phyloP scores from a whole-genome alignment of 2,113 vertebrate species.

The Hippolais icterina region DNA sequence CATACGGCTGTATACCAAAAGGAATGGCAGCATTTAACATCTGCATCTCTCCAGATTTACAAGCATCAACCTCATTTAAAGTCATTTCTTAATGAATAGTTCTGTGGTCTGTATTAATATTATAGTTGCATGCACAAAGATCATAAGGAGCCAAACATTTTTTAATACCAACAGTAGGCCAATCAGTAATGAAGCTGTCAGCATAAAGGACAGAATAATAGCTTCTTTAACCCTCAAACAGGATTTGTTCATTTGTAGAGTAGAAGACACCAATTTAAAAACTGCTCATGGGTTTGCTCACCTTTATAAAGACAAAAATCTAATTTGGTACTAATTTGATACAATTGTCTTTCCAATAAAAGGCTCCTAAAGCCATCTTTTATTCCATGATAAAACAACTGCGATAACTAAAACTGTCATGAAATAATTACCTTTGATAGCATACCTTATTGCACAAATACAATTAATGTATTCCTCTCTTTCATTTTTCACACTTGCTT shows the following conservation, averaged over 20 bases:
- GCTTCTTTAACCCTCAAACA: slow-evolving; percentile 83
- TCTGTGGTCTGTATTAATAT: slow-evolving; percentile 76
- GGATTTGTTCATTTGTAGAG: slow-evolving; percentile 78
- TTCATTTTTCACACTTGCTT: slow-evolving; percentile 71
- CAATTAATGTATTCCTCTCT: slow-evolving; percentile 74
- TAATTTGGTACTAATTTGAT: slow-evolving; percentile 83
- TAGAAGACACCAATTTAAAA: slow-evolving; percentile 79
- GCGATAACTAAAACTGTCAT: slow-evolving; percentile 75
- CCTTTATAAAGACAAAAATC: slow-evolving; percentile 84
- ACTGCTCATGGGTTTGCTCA: slow-evolving; percentile 82
- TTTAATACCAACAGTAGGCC: slow-evolving; percentile 80
- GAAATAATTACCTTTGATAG: slow-evolving; percentile 78
- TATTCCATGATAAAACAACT: slow-evolving; percentile 80
- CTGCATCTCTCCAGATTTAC: slow-evolving; percentile 80
- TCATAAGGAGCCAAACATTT: slow-evolving; percentile 82
- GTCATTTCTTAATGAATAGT: slow-evolving; percentile 81
- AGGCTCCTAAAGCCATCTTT: slow-evolving; percentile 77
- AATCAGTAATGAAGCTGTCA: slow-evolving; percentile 81
- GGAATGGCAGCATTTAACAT: slow-evolving; percentile 78
- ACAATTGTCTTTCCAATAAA: slow-evolving; percentile 81
- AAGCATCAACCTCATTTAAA: slow-evolving; percentile 79
- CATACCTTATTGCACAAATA: slow-evolving; percentile 74
- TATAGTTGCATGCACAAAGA: slow-evolving; percentile 76
- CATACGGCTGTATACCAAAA: slow-evolving; percentile 71
- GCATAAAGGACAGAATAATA: slow-evolving; percentile 83